A percentile compares a stretch with the other conserved stretches of the same genome.
Evolutionary conservation across 2,888 invertebrate species (phyloP).

Genomic region (Perizoma flavofasciatum): DNA sequence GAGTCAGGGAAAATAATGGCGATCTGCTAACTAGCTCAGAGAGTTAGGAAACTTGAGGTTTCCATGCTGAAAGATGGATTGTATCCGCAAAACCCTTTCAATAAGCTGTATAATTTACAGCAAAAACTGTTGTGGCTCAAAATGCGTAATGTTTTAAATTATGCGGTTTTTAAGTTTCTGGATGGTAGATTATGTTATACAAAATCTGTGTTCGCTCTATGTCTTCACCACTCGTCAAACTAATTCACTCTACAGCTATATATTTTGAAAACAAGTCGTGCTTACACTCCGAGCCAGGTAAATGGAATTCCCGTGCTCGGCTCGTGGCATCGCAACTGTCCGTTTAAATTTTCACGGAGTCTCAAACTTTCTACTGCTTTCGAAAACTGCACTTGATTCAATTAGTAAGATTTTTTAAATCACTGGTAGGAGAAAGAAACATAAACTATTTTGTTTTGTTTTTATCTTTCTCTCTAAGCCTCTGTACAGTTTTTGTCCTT

Average conservation of each 20-base stretch:
- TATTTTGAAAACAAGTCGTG: conserved; percentile 15
- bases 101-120: too few relatives aligned
- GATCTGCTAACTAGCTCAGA: conserved; percentile 41
- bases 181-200: too few relatives aligned
- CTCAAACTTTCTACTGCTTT: conserved; percentile 44
- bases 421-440: too few relatives aligned
- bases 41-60: conserved; percentile 28
- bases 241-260: conserved; percentile 1
- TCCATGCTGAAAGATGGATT: background rate
- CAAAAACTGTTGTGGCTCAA: too few relatives aligned
- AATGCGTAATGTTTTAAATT: too few relatives aligned
- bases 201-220: too few relatives aligned
- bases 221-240: too few relatives aligned
- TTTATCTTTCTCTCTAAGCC: too few relatives aligned
- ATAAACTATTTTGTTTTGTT: too few relatives aligned
- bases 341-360: conserved; percentile 53
- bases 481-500: too few relatives aligned
- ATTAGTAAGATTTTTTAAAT: conserved; percentile 14
- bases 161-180: too few relatives aligned
- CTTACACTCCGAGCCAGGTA: conserved; percentile 44
- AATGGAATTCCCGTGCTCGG: conserved; percentile 66
- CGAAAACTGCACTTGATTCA: conserved; percentile 35
- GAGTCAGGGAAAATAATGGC: conserved; percentile 61
- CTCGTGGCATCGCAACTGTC: conserved; percentile 42
- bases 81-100: too few relatives aligned